These are phyloP conservation scores for Aculops lycopersici DNA, from an alignment of 1,140 invertebrate genomes.

Conservation along the genomic window DNA sequence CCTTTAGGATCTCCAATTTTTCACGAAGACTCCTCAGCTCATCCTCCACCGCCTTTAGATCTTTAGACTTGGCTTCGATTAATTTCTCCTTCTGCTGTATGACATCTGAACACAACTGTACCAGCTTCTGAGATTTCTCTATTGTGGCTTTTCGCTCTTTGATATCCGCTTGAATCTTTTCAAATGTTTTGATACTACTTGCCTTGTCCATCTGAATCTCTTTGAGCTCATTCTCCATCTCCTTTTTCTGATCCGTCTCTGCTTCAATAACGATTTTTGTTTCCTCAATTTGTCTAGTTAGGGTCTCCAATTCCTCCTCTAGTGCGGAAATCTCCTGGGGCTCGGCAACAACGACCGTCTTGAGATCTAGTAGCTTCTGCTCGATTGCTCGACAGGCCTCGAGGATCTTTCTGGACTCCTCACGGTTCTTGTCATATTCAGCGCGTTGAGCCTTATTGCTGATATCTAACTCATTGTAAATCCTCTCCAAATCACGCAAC, in stretches of 20 bases:
- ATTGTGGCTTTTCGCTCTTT: too few relatives aligned
- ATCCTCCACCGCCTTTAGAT: neutral
- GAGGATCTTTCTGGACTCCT: neutral
- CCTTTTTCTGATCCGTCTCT: neutral
- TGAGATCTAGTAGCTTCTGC: neutral
- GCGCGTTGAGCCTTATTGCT: too few relatives aligned
- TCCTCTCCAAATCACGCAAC: too few relatives aligned
- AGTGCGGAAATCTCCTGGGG: conserved; percentile 2
- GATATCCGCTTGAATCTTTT: too few relatives aligned
- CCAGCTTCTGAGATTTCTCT: too few relatives aligned
- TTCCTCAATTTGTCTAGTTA: neutral
- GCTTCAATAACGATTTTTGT: neutral
- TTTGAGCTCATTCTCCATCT: conserved; percentile 7
- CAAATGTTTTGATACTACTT: too few relatives aligned
- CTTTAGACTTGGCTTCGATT: too few relatives aligned
- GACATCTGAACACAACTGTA: too few relatives aligned
- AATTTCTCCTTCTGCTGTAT: neutral
- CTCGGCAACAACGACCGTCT: neutral
- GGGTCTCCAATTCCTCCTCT: conserved; percentile 3
- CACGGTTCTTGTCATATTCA: neutral
- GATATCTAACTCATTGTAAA: too few relatives aligned
- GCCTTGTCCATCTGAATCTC: too few relatives aligned
- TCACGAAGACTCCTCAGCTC: neutral
- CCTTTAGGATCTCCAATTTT: neutral
- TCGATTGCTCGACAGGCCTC: neutral